Evolutionary conservation across 2,797 vertebrate genomes (phyloP), one percentile per base, ranked within the genome.

Genomic region (Mycteria americana): DNA sequence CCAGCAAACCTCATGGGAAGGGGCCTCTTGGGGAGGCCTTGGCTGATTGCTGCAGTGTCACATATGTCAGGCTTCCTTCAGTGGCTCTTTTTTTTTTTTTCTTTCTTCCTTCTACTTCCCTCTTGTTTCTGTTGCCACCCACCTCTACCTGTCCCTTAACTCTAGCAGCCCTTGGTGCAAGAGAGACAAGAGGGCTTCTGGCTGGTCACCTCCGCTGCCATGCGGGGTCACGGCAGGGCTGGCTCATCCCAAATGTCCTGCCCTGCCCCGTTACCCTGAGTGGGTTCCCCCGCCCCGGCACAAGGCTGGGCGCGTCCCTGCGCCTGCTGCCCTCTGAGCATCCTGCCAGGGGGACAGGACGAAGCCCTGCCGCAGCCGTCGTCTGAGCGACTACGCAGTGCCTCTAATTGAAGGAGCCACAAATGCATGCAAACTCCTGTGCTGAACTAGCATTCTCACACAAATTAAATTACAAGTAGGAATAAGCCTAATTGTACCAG

Each of bases 321-420:
- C 0, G 1, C 53, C 57, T 7, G 6, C 41, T 72, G 77, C n/a
- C n/a, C 73, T 54, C 72, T 16, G 37, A 91, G 56, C 37, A 3
- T 28, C 5, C 0, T 6, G 43, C 43, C 37, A 31, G 46, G 72
- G 53, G 43, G 56, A 27, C 0, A 4, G 27, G 73, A 18, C 6
- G 11, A n/a, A 83, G 43, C 45, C 22, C 30, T 12, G 2, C 8
- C 1, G 1, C 28, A 16, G 46, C n/a, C 48, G 0, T 4, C 45
- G 18, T 22, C 46, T 8, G 30, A 51, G 37, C 3, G 18, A 22
- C 37, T 37, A 9, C 35, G 3, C 37, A 68, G 46, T 9, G 35
- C 74, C 1, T 2, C 27, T 54, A 13, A 18, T 3, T 53, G 46
- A 53, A 62, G 60, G 57, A 81, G 45, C 46, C 68, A 30, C 31